Conservation (phyloP, 2,113 vertebrate genomes). For the Elephantulus edwardii region DNA sequence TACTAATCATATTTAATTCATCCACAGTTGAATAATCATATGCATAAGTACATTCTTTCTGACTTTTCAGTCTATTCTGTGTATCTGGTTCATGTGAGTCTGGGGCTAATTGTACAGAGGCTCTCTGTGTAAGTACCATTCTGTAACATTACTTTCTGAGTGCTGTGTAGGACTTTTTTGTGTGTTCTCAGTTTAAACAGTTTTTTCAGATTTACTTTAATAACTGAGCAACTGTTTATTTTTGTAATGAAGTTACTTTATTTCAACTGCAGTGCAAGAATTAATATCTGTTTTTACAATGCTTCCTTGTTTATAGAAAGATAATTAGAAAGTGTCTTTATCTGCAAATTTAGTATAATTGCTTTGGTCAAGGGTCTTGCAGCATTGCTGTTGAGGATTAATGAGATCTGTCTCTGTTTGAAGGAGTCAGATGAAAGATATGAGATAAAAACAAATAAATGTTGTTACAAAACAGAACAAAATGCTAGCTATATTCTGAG, state of each 20-base stretch:
- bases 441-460: not conserved
- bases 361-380: not conserved
- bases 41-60: not conserved
- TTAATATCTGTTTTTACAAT: not conserved
- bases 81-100: fast-evolving
- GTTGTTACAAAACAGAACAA: not conserved
- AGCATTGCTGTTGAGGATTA: not conserved
- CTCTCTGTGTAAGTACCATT: not conserved
- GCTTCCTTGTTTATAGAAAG: not conserved
- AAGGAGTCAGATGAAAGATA: slow-evolving; percentile 39
- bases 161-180: not conserved
- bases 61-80: not conserved
- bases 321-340: not conserved
- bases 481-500: not conserved
- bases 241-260: not conserved
- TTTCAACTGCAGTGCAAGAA: not conserved
- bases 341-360: slow-evolving; percentile 41
- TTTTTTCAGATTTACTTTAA: not conserved
- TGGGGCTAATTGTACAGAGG: not conserved
- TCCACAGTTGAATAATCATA: not conserved
- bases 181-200: not conserved
- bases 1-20: not conserved
- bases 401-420: slow-evolving; percentile 11
- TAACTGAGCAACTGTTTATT: not conserved
- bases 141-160: not conserved